Conservation (phyloP, 2,113 vertebrate species). For the Pseudolaguvia tuberculata region DNA sequence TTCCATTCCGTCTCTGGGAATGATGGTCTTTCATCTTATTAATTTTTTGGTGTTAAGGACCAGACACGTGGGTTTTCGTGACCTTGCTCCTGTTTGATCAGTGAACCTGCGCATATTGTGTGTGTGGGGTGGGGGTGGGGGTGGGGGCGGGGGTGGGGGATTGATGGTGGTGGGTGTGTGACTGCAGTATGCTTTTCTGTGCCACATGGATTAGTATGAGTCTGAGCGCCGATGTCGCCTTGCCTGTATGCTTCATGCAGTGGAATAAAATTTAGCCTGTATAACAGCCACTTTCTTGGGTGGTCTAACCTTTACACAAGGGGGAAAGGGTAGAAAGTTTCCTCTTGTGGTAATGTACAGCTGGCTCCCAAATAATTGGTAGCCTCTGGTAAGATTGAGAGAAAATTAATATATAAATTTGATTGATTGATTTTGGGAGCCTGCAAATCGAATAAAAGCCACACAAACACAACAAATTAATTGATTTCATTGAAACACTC, state of each 20-base stretch:
- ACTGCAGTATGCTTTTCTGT: constrained; percentile 43
- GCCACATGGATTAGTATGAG: background rate
- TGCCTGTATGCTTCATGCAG: background rate
- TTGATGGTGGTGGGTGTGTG: constrained; percentile 11
- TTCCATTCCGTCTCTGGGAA: background rate
- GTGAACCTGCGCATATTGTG: constrained; percentile 2
- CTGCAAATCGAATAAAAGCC: no score
- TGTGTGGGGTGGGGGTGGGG: no score
- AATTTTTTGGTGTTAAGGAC: background rate
- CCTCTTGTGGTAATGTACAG: background rate
- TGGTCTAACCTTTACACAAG: background rate
- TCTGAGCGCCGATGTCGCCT: background rate
- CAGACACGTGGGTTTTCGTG: constrained; percentile 60
- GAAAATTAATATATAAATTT: no score
- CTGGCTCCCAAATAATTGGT: background rate
- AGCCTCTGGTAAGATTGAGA: no score
- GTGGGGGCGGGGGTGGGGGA: no score
- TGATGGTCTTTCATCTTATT: constrained; percentile 3
- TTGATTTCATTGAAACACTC: no score
- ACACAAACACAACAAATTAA: no score
- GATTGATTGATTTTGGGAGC: no score
- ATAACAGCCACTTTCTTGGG: background rate
- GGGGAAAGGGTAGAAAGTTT: background rate
- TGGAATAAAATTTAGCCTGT: background rate
- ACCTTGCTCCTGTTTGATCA: constrained; percentile 12